Percentiles rank a stretch among this genome's conserved stretches.
phyloP scores from a whole-genome alignment of 2,797 vertebrate genomes.

The Lateolabrax maculatus region DNA sequence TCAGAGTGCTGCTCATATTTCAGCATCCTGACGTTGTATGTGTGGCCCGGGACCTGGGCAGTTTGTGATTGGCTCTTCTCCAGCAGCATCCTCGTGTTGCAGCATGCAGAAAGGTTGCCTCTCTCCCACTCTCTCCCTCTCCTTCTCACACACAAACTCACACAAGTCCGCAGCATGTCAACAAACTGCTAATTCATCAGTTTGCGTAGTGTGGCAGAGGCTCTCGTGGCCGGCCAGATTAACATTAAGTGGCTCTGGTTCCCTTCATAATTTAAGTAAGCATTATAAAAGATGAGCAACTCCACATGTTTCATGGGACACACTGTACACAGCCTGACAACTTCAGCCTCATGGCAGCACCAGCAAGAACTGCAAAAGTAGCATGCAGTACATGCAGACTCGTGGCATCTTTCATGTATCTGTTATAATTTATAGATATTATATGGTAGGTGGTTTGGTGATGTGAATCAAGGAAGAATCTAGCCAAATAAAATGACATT shows the following conservation, averaged over 20 bases:
- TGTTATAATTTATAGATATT: constrained; percentile 8
- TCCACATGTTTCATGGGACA: constrained; percentile 41
- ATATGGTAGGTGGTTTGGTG: background rate
- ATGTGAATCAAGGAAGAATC: background rate
- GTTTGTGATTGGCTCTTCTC: constrained; percentile 51
- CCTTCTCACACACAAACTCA: constrained; percentile 12
- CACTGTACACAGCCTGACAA: constrained; percentile 5
- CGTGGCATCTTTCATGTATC: constrained; percentile 28
- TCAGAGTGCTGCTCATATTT: constrained; percentile 47
- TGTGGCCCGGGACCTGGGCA: constrained; percentile 23
- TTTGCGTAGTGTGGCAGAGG: constrained; percentile 32
- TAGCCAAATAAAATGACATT: background rate
- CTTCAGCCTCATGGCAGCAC: constrained; percentile 2
- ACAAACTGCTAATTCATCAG: constrained; percentile 71
- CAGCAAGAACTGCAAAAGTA: background rate
- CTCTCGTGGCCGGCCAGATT: constrained; percentile 30
- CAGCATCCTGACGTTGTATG: constrained; percentile 36
- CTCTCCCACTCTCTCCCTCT: constrained; percentile 7
- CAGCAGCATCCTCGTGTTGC: constrained; percentile 58
- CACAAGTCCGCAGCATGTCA: constrained; percentile 49
- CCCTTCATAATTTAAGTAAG: constrained; percentile 59
- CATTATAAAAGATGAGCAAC: constrained; percentile 53
- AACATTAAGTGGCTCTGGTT: constrained; percentile 44
- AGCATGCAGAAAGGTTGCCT: constrained; percentile 19
- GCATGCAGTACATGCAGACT: constrained; percentile 5